Evolutionary conservation across 1,140 invertebrate species (phyloP), one percentile per base, ranked within the genome.

Genomic region (Homarus americanus): DNA sequence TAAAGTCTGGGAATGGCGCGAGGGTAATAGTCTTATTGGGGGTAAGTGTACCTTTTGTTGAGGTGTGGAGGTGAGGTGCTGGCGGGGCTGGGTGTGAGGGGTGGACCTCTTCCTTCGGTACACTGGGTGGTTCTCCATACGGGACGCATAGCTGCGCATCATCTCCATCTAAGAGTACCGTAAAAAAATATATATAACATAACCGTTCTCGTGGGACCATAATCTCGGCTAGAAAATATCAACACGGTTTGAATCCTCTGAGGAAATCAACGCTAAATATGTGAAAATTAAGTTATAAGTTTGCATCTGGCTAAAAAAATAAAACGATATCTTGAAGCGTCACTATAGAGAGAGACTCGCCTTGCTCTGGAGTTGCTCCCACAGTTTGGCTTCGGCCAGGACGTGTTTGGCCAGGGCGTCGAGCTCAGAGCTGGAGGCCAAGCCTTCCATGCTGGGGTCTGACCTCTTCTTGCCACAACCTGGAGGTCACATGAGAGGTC

Each of bases 331-430:
- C n/a, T n/a, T n/a, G n/a, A n/a, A n/a, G n/a, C n/a, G n/a, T n/a
- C n/a, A n/a, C n/a, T n/a, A n/a, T n/a, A n/a, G n/a, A n/a, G n/a
- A n/a, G n/a, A n/a, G n/a, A 75, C 1, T 15, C 40, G 76, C 83
- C 78, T 91, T 91, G 66, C 58, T 87, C 78, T 91, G 91, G 12
- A 91, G 91, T 76, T 87, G 75, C 38, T 91, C 91, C 91, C 91
- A 91, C n/a, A 91, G 85, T 34, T 82, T 80, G 24, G 91, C 91
- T 44, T 91, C 91, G 1, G 82, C 83, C 73, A 91, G 38, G 34
- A 90, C 89, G 41, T 88, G 75, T 32, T 87, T 89, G 38, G 82
- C 79, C 20, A 84, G 63, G 32, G 36, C 73, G n/a, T 91, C 76
- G n/a, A 89, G 40, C 24, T 85, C 90, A 1, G 79, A 49, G 9